Conservation (phyloP, 2,888 invertebrate species). For the Opisthograptis luteolata region DNA sequence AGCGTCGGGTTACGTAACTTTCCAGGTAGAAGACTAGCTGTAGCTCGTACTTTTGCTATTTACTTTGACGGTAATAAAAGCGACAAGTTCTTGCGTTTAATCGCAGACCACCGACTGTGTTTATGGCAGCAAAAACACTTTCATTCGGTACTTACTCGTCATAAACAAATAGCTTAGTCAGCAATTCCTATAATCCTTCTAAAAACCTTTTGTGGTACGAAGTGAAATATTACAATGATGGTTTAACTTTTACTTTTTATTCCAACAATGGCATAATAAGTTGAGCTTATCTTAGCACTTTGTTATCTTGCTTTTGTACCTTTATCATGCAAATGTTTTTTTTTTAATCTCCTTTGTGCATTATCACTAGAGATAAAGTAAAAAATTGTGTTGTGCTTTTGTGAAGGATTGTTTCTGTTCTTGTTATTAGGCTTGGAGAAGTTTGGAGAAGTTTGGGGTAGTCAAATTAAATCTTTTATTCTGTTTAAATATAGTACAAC, state of each 20-base stretch:
- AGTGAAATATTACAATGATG: slow-evolving; percentile 16
- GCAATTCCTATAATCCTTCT: slow-evolving; percentile 23
- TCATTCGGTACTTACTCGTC: slow-evolving; percentile 27
- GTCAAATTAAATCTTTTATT: no score
- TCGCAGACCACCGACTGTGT: slow-evolving; percentile 33
- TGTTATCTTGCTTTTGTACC: slow-evolving; percentile 18
- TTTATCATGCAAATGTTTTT: slow-evolving; percentile 14
- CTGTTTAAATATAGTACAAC: no score
- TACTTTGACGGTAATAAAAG: slow-evolving; percentile 20
- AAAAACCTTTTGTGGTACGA: slow-evolving; percentile 20
- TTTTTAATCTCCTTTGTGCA: slow-evolving; percentile 3
- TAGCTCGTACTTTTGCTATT: no score
- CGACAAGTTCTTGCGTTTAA: slow-evolving; percentile 11
- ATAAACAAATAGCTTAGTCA: slow-evolving; percentile 28
- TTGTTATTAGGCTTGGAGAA: neutral
- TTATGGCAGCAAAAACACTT: slow-evolving; percentile 27
- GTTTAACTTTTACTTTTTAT: slow-evolving; percentile 14
- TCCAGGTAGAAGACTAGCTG: slow-evolving; percentile 40
- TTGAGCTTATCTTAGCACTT: slow-evolving; percentile 25
- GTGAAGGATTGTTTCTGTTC: neutral
- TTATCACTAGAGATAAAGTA: no score
- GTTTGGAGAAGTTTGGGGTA: no score
- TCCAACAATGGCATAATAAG: slow-evolving; percentile 24
- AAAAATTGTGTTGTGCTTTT: neutral
- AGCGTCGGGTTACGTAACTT: slow-evolving; percentile 40